A percentile compares a stretch with the other conserved stretches of the same genome.
phyloP scores from a whole-genome alignment of 2,113 vertebrate genomes.

The Saimiri boliviensis region DNA sequence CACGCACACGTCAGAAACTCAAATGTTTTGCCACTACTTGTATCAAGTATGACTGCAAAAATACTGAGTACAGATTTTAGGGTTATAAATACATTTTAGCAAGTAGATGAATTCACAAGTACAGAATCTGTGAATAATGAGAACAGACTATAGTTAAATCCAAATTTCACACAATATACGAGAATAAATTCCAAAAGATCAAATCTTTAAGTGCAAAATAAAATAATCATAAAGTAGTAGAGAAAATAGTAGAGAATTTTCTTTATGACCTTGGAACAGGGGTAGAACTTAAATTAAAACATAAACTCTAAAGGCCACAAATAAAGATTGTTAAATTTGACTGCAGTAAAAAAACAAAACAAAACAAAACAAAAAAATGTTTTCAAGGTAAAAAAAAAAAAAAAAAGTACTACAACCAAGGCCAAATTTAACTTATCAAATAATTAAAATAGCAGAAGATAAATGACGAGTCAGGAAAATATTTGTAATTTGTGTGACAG shows the following conservation, averaged over 20 bases:
- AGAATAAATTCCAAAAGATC: background rate
- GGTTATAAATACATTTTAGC: background rate
- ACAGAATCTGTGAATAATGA: background rate
- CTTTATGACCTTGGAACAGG: background rate
- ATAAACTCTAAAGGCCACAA: background rate
- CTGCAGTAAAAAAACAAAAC: background rate
- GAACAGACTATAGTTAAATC: background rate
- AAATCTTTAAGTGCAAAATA: background rate
- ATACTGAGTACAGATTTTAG: background rate
- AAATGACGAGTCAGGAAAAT: conserved; percentile 6
- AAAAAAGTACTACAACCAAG: background rate
- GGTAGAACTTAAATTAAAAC: conserved; percentile 4
- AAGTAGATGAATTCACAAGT: background rate
- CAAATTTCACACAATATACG: background rate
- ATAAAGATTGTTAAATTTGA: conserved; percentile 10
- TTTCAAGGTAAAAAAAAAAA: background rate
- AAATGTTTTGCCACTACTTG: background rate
- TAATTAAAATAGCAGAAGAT: conserved; percentile 16
- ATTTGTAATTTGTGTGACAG: background rate
- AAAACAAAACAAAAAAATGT: background rate
- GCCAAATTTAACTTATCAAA: conserved; percentile 30
- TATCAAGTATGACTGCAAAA: background rate
- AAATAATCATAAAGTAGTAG: background rate
- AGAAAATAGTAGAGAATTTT: background rate
- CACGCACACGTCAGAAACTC: background rate